Evolutionary conservation across 2,888 invertebrate species (phyloP).

Genomic region (Epistrophe eligans): DNA sequence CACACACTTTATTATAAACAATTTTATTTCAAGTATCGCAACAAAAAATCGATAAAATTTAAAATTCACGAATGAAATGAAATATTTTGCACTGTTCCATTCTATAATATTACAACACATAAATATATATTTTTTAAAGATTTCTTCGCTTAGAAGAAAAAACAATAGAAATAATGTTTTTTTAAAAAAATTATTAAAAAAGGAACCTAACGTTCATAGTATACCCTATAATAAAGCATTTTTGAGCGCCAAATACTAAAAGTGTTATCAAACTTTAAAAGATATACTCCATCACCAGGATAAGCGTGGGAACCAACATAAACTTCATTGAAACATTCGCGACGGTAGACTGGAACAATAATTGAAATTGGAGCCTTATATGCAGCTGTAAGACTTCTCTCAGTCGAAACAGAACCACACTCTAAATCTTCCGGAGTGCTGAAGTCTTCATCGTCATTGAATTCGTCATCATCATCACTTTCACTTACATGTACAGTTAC

Average conservation of each 20-base stretch:
- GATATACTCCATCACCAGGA: conserved; percentile 98
- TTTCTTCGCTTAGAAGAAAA: not conserved
- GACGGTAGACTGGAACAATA: conserved; percentile 96
- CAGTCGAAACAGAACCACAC: conserved; percentile 84
- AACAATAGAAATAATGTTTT: conserved; percentile 17
- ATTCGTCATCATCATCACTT: conserved; percentile 90
- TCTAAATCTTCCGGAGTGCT: conserved; percentile 86
- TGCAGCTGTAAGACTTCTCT: conserved; percentile 77
- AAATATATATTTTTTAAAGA: conserved; percentile 19
- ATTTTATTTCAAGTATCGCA: conserved; percentile 33
- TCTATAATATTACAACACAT: conserved; percentile 45
- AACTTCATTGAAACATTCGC: conserved; percentile 98
- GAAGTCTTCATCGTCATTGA: conserved; percentile 85
- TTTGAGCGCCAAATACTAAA: conserved; percentile 99
- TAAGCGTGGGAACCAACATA: conserved; percentile 99
- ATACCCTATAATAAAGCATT: conserved; percentile 99
- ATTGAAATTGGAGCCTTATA: conserved; percentile 86
- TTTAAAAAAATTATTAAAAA: conserved; percentile 15
- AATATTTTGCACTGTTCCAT: conserved; percentile 40
- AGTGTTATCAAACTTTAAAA: conserved; percentile 99
- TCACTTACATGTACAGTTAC: conserved; percentile 97
- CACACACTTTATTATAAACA: conserved; percentile 51
- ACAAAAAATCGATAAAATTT: not conserved
- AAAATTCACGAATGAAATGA: not conserved
- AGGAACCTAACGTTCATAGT: conserved; percentile 91